Evolutionary conservation across 1,140 invertebrate genomes (phyloP), one percentile per base, ranked within the genome.

Genomic region (Macrobrachium nipponense): DNA sequence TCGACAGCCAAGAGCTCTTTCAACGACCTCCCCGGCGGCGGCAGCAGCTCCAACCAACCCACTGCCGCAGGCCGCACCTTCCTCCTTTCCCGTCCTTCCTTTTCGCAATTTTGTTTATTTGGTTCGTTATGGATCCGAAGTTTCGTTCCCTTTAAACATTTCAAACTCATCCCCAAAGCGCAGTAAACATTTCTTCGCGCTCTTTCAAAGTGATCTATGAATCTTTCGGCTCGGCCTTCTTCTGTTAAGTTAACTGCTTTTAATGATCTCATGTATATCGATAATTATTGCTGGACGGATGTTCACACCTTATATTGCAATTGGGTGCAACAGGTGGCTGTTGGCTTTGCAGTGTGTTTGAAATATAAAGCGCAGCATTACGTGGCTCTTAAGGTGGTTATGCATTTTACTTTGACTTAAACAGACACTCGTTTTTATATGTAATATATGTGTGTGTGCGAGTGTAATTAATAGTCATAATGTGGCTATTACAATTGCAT

Each of bases 11-110:
- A 36, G 15, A 60, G 73, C 43, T 23, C 15, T 36, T 58, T 66
- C n/a, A 59, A 70, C 83, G 83, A 86, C 83, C 83, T 86, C 83
- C 83, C 83, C 83, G 68, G 62, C 76, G 83, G 83, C 83, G 60
- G 60, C 27, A 36, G 76, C 59, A 59, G 14, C 36, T 6, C 62
- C 83, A 20, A 43, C 83, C 83, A 86, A 86, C 83, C 83, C 66
- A 86, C 23, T 70, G 76, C 83, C 76, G 27, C 20, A 51, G 83
- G 83, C 83, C 68, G 8, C 20, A 72, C 68, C 68, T 72, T 36
- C 68, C 68, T 72, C 20, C 68, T 36, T 23, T 72, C 68, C 20
- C 20, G 68, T 72, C 68, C 36, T 72, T 20, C 68, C 20, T 20
- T 14, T 23, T 36, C 68, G 14, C 36, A 14, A 23, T 12, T 72